phyloP scores from a whole-genome alignment of 2,888 invertebrate genomes.

The Pollenia griseotomentosa region DNA sequence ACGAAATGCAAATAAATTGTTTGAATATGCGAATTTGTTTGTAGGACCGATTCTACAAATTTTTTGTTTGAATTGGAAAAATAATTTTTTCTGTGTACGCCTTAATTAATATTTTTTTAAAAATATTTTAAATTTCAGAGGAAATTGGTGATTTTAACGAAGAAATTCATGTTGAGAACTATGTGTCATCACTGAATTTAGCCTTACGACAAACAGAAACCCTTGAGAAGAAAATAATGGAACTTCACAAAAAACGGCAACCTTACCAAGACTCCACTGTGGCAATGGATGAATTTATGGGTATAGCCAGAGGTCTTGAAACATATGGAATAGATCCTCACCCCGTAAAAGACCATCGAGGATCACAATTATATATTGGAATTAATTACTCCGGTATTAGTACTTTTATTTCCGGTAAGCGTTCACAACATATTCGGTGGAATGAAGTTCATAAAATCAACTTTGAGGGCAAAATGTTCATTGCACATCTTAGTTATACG shows the following conservation, averaged over 20 bases:
- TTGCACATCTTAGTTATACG: conserved; percentile 95
- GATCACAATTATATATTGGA: conserved; percentile 95
- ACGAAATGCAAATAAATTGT: too few relatives aligned
- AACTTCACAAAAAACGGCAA: conserved; percentile 94
- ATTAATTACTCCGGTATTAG: conserved; percentile 98
- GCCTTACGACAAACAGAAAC: conserved; percentile 95
- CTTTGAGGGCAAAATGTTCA: conserved; percentile 99
- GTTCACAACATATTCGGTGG: conserved; percentile 98
- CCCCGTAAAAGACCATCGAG: conserved; percentile 98
- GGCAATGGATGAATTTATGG: conserved; percentile 95
- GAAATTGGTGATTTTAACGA: conserved; percentile 98
- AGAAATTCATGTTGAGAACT: conserved; percentile 93
- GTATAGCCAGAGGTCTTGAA: conserved; percentile 95
- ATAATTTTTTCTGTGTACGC: too few relatives aligned
- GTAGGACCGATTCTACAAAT: too few relatives aligned
- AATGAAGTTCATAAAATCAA: conserved; percentile 97
- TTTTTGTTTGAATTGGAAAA: too few relatives aligned
- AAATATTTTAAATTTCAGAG: conserved; percentile 86
- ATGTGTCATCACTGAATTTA: conserved; percentile 95
- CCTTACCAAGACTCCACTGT: conserved; percentile 94
- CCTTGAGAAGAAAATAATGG: conserved; percentile 96
- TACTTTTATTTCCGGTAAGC: conserved; percentile 96
- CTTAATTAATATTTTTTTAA: not conserved
- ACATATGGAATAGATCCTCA: conserved; percentile 99
- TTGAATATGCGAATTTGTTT: too few relatives aligned